These are phyloP conservation scores for Eugnorisma glareosa DNA, from an alignment of 2,888 invertebrate genomes.

Conservation along the genomic window DNA sequence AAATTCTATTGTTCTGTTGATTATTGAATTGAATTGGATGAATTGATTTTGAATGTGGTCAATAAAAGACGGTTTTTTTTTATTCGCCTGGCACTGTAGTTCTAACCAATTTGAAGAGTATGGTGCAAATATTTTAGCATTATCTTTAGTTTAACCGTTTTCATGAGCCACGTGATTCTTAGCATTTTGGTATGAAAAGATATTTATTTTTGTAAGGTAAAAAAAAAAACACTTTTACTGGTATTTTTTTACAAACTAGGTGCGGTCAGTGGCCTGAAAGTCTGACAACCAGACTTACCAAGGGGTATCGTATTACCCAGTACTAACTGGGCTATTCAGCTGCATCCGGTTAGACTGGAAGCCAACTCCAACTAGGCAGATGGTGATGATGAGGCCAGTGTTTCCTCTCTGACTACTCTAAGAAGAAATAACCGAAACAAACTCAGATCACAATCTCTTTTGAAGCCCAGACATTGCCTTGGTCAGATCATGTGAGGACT, in stretches of 20 bases:
- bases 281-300: neutral
- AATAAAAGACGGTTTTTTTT: too few relatives aligned
- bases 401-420: too few relatives aligned
- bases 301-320: neutral
- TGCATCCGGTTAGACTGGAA: too few relatives aligned
- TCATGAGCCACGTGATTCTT: neutral
- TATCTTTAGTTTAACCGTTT: neutral
- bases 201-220: neutral
- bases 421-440: too few relatives aligned
- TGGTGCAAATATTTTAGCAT: neutral
- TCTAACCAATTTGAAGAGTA: neutral
- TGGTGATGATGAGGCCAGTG: too few relatives aligned
- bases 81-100: too few relatives aligned
- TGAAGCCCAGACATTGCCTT: too few relatives aligned
- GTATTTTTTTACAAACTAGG: neutral
- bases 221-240: neutral
- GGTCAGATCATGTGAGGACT: too few relatives aligned
- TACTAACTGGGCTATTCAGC: too few relatives aligned
- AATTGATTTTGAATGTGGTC: neutral
- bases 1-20: constrained; percentile 3
- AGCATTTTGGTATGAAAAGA: neutral
- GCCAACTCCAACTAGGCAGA: too few relatives aligned
- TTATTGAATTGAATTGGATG: constrained; percentile 13
- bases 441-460: too few relatives aligned
- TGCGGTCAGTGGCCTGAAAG: too few relatives aligned